phyloP scores from a whole-genome alignment of 2,113 vertebrate genomes.

The Puntigrus tetrazona region DNA sequence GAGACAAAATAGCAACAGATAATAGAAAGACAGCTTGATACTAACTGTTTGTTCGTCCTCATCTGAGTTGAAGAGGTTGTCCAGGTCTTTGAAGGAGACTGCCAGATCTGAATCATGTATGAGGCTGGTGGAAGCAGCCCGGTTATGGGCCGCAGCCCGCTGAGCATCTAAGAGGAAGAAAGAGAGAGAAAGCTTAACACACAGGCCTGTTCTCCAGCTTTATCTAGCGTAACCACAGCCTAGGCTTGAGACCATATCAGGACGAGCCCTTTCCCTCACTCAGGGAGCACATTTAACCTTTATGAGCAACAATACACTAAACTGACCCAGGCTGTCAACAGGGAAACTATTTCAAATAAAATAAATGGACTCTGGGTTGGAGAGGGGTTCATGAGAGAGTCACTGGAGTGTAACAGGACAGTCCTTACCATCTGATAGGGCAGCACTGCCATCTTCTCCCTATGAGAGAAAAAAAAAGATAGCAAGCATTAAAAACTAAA shows the following conservation, averaged over 20 bases:
- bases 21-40: constrained; percentile 38
- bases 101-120: constrained; percentile 93
- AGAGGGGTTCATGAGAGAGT: constrained; percentile 11
- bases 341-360: background rate
- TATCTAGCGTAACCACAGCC: constrained; percentile 12
- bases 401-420: constrained; percentile 57
- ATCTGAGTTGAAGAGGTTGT: constrained; percentile 98
- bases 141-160: constrained; percentile 81
- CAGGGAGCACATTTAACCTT: constrained; percentile 2
- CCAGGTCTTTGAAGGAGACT: constrained; percentile 94
- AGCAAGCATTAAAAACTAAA: background rate
- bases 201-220: background rate
- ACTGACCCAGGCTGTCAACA: constrained; percentile 20
- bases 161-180: constrained; percentile 83
- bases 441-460: constrained; percentile 86
- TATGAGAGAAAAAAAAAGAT: constrained; percentile 60
- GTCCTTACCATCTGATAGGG: constrained; percentile 84
- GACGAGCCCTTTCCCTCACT: background rate
- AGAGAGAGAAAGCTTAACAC: constrained; percentile 12
- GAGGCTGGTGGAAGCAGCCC: constrained; percentile 90
- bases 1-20: background rate
- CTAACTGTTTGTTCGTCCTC: constrained; percentile 94
- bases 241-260: background rate
- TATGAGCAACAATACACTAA: constrained; percentile 27
- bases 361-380: background rate